Evolutionary conservation across 23 tunicate species (phyloP).

Genomic region (Phallusia fumigata): DNA sequence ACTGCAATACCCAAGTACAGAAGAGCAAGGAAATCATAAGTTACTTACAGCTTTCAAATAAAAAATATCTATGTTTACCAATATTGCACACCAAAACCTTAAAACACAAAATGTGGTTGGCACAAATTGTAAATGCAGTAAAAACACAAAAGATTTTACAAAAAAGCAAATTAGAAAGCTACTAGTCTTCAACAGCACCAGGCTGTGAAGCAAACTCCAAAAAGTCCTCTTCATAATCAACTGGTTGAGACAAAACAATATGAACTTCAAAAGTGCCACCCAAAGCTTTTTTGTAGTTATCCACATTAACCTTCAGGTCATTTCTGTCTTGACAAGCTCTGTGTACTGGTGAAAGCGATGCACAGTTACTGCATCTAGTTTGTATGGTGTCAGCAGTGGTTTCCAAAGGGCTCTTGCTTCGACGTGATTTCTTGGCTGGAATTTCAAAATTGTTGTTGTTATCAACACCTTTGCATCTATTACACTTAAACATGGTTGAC

Average conservation of each 20-base stretch:
- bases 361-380: slow-evolving; percentile 27
- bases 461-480: slow-evolving; percentile 23
- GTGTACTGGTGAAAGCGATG: slow-evolving; percentile 26
- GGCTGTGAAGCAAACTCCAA: slow-evolving; percentile 75
- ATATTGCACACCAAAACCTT: no score
- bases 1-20: no score
- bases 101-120: no score
- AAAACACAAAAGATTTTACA: neutral
- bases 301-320: slow-evolving; percentile 49
- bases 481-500: slow-evolving; percentile 2
- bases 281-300: slow-evolving; percentile 33
- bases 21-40: no score
- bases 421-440: slow-evolving; percentile 13
- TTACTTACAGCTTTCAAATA: no score
- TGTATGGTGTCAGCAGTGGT: neutral
- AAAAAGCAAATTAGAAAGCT: neutral
- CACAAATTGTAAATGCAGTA: no score
- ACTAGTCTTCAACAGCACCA: slow-evolving; percentile 47
- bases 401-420: neutral
- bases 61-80: no score
- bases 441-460: neutral
- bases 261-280: slow-evolving; percentile 60
- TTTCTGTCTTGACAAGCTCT: slow-evolving; percentile 51
- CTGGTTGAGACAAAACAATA: slow-evolving; percentile 67
- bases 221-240: slow-evolving; percentile 76